Evolutionary conservation across 2,113 vertebrate genomes (phyloP).

Genomic region (Ammodramus savannarum): DNA sequence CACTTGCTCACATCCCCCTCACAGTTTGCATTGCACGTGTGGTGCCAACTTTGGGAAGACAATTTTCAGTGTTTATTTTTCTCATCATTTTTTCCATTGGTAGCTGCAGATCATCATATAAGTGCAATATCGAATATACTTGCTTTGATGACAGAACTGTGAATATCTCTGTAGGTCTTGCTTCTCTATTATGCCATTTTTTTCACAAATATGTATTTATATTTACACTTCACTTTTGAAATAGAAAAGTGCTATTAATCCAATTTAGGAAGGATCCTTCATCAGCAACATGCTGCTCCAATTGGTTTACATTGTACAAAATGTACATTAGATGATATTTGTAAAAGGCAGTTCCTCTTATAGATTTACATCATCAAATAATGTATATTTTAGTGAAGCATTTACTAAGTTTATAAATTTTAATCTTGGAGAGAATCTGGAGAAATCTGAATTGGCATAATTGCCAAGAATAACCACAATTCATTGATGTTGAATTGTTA

Average conservation of each 20-base stretch:
- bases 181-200: neutral
- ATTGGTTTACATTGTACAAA: neutral
- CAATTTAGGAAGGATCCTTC: neutral
- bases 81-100: neutral
- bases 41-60: neutral
- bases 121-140: neutral
- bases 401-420: neutral
- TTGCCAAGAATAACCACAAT: neutral
- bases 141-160: neutral
- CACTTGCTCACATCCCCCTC: neutral
- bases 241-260: neutral
- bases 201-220: neutral
- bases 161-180: neutral
- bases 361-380: neutral
- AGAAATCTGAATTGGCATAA: neutral
- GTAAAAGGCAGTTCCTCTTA: neutral
- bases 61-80: neutral
- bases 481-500: neutral
- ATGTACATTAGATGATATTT: neutral
- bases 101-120: neutral
- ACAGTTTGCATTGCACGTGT: rapidly evolving
- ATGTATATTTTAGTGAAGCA: neutral
- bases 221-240: neutral
- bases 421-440: neutral
- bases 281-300: neutral